These are phyloP conservation scores for Apocheima hispidaria DNA, from an alignment of 2,888 invertebrate genomes.

Conservation along the genomic window DNA sequence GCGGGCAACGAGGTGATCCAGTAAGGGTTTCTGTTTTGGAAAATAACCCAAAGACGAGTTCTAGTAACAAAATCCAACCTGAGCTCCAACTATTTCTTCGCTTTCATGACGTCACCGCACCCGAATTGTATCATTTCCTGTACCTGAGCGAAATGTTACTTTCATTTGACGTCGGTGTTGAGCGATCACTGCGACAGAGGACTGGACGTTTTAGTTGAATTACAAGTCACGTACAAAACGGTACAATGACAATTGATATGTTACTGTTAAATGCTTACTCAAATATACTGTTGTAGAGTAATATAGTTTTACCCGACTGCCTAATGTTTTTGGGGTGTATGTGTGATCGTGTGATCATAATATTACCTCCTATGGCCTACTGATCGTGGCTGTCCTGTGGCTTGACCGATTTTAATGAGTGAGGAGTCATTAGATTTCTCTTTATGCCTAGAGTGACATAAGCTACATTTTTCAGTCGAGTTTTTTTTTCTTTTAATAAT, in stretches of 20 bases:
- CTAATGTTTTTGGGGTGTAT: no score
- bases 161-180: slow-evolving; percentile 26
- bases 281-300: not conserved
- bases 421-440: no score
- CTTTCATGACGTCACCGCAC: slow-evolving; percentile 12
- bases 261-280: slow-evolving; percentile 15
- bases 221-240: slow-evolving; percentile 21
- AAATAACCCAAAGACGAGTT: not conserved
- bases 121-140: slow-evolving; percentile 17
- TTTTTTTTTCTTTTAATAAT: no score
- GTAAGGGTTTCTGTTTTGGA: no score
- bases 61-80: slow-evolving; percentile 1
- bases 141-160: slow-evolving; percentile 18
- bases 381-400: no score
- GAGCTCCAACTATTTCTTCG: not conserved
- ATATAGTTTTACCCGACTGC: no score
- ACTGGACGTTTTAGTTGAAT: slow-evolving; percentile 9
- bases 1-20: no score
- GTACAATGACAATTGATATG: slow-evolving; percentile 16
- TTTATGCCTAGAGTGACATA: no score
- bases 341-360: no score
- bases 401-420: no score
- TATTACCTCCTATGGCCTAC: no score
- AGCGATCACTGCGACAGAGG: slow-evolving; percentile 16
- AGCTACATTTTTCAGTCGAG: no score